Evolutionary conservation across 1,140 invertebrate genomes (phyloP).

Genomic region (Lithobius niger): DNA sequence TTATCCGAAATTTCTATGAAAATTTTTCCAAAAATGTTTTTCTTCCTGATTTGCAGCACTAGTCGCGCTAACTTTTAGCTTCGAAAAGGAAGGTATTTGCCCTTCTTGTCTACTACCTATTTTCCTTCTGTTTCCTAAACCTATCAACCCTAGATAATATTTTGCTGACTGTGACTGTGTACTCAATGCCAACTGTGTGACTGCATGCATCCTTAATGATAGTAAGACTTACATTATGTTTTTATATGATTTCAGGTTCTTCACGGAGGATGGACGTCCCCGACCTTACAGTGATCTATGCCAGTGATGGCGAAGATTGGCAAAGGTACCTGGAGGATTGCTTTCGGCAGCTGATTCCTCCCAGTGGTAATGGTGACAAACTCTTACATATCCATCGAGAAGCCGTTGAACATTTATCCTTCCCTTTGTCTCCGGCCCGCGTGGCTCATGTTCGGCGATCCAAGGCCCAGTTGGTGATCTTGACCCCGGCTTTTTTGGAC

Average conservation of each 20-base stretch:
- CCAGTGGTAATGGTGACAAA: not conserved
- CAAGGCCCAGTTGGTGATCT: slow-evolving; percentile 58
- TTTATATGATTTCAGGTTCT: too few species aligned
- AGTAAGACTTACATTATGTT: too few species aligned
- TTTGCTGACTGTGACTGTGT: not conserved
- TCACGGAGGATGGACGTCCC: slow-evolving; percentile 1
- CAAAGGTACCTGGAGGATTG: not conserved
- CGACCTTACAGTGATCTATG: not conserved
- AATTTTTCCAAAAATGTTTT: too few species aligned
- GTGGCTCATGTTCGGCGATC: slow-evolving; percentile 23
- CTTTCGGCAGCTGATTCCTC: not conserved
- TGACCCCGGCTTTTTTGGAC: slow-evolving; percentile 56
- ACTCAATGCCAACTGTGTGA: not conserved
- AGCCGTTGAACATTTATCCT: not conserved
- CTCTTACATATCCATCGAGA: slow-evolving; percentile 1
- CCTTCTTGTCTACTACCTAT: too few species aligned
- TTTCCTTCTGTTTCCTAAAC: too few species aligned
- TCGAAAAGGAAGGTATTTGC: too few species aligned
- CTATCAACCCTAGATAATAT: too few species aligned
- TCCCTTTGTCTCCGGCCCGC: not conserved
- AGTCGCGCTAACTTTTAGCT: too few species aligned
- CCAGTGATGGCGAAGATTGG: not conserved
- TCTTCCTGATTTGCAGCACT: too few species aligned
- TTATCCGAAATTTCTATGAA: too few species aligned
- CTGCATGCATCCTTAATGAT: slow-evolving; percentile 4